Conservation (phyloP, 2,113 vertebrate genomes). For the Orthonyx spaldingii region DNA sequence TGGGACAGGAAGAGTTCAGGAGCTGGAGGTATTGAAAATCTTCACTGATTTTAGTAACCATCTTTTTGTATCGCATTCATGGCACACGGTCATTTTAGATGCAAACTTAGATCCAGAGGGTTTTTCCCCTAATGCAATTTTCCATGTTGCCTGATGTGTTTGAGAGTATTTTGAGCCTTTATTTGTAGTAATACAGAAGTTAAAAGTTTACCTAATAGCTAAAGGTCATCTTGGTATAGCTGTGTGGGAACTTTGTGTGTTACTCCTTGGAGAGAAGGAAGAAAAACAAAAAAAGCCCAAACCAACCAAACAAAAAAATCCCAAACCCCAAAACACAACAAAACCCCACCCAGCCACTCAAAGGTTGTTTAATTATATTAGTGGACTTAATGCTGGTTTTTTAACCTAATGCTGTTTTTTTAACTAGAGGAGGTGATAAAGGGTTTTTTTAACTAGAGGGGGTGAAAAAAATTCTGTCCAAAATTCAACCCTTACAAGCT, state of each 20-base stretch:
- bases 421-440: background rate
- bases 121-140: background rate
- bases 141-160: background rate
- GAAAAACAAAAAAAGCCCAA: background rate
- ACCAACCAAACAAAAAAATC: background rate
- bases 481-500: too few species aligned
- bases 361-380: background rate
- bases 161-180: background rate
- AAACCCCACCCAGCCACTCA: background rate
- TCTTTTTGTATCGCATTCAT: fast-evolving
- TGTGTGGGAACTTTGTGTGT: background rate
- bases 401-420: background rate
- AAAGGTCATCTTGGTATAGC: background rate
- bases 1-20: background rate
- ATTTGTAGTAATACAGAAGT: background rate
- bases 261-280: background rate
- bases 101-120: background rate
- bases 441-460: background rate
- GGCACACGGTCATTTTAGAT: background rate
- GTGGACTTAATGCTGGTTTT: background rate
- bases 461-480: too few species aligned
- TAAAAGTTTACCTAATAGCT: constrained; percentile 3
- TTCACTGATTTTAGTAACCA: background rate
- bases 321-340: background rate
- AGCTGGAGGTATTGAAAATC: background rate